A percentile compares a stretch with the other conserved stretches of the same genome.
phyloP scores from a whole-genome alignment of 2,888 invertebrate species.

The Odiellus spinosus region DNA sequence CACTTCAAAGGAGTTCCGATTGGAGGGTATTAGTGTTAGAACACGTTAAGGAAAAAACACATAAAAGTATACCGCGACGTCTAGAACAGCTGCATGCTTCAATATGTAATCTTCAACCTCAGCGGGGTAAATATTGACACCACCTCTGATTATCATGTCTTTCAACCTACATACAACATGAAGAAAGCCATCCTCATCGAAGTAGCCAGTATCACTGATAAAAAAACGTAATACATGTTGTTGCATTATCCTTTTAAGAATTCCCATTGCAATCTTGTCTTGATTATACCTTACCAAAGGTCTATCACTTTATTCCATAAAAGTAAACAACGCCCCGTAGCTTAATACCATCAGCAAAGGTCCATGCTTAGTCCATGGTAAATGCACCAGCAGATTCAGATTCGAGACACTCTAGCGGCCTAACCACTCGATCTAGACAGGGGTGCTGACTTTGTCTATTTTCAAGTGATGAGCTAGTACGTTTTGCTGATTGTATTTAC shows the following conservation, averaged over 20 bases:
- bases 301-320: no score
- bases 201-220: conserved; percentile 30
- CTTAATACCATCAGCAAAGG: no score
- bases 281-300: no score
- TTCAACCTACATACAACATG: conserved; percentile 37
- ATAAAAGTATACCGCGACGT: conserved; percentile 17
- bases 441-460: no score
- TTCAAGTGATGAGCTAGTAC: no score
- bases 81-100: conserved; percentile 11
- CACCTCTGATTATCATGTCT: conserved; percentile 38
- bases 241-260: not conserved
- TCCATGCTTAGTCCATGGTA: no score
- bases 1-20: no score
- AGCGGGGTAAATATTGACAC: conserved; percentile 39
- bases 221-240: not conserved
- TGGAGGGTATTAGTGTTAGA: no score
- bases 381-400: no score
- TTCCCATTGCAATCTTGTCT: conserved; percentile 24
- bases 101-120: conserved; percentile 37
- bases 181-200: conserved; percentile 36
- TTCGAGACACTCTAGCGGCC: conserved; percentile 42
- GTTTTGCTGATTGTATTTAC: no score
- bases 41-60: no score
- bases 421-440: conserved; percentile 40
- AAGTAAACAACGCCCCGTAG: no score